Percentiles rank a stretch among this genome's conserved stretches.
Evolutionary conservation across 64 coral and sea anemone species (phyloP).

Genomic region (Catalaphyllia jardinei): DNA sequence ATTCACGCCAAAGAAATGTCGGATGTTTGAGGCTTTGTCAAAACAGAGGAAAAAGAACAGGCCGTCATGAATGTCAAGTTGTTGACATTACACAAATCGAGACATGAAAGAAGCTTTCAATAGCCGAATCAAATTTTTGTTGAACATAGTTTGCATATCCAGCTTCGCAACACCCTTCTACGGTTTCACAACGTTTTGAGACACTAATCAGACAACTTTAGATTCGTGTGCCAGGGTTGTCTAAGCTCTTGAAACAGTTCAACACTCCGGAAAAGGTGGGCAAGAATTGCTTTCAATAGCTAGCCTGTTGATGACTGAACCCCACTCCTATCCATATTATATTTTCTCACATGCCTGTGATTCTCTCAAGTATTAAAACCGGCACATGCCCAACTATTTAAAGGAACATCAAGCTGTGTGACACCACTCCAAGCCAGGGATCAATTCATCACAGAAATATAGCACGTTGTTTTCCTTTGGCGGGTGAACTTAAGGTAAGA

Average conservation of each 20-base stretch:
- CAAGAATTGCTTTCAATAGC: neutral
- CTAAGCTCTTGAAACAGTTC: constrained; percentile 14
- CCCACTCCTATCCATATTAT: neutral
- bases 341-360: constrained; percentile 15
- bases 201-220: neutral
- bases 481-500: neutral
- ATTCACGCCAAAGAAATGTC: neutral
- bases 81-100: constrained; percentile 14
- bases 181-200: constrained; percentile 21
- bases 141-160: constrained; percentile 29
- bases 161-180: constrained; percentile 13
- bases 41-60: neutral
- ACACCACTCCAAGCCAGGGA: neutral
- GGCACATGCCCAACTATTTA: neutral
- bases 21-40: neutral
- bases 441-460: neutral
- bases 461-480: neutral
- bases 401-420: neutral
- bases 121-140: neutral
- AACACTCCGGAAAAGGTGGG: constrained; percentile 40
- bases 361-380: neutral
- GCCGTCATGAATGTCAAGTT: neutral
- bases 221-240: neutral
- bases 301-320: neutral
- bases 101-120: constrained; percentile 33